phyloP scores from a whole-genome alignment of 1,140 invertebrate genomes.

The Nixonia krombeini region DNA sequence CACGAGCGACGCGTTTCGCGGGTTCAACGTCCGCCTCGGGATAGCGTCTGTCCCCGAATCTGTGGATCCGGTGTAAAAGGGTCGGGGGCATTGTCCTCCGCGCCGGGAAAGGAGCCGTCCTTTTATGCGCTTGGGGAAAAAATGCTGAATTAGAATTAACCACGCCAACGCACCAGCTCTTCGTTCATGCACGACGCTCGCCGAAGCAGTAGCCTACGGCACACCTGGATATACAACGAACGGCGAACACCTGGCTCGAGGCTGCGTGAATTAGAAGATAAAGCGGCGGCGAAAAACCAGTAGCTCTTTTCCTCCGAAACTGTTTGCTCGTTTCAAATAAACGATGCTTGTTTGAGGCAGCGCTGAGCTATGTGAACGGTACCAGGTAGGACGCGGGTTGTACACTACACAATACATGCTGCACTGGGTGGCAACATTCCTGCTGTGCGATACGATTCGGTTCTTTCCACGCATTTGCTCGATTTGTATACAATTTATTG shows the following conservation, averaged over 20 bases:
- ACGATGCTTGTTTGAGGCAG: too few relatives aligned
- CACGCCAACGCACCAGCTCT: slow-evolving; percentile 39
- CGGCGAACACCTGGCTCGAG: slow-evolving; percentile 47
- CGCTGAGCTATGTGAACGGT: too few relatives aligned
- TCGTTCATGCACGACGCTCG: slow-evolving; percentile 47
- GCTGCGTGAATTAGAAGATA: too few relatives aligned
- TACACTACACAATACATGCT: too few relatives aligned
- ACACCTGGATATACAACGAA: slow-evolving; percentile 45
- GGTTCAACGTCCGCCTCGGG: slow-evolving; percentile 15
- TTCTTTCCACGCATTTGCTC: too few relatives aligned
- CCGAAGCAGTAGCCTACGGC: slow-evolving; percentile 23
- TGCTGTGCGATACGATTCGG: too few relatives aligned
- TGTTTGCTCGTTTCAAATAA: too few relatives aligned
- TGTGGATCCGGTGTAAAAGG: slow-evolving; percentile 19
- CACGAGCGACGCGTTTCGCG: slow-evolving; percentile 22
- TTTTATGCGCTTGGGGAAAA: slow-evolving; percentile 26
- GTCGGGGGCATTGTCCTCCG: slow-evolving; percentile 38
- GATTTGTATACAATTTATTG: too few relatives aligned
- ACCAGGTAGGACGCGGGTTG: too few relatives aligned
- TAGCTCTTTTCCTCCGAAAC: too few relatives aligned
- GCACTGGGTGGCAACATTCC: too few relatives aligned
- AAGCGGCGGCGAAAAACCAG: too few relatives aligned
- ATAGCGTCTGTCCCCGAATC: slow-evolving; percentile 32
- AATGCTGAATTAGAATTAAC: slow-evolving; percentile 52
- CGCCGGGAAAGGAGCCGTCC: slow-evolving; percentile 18